Conservation (phyloP, 1,140 invertebrate species). For the Ceratina japonica region DNA sequence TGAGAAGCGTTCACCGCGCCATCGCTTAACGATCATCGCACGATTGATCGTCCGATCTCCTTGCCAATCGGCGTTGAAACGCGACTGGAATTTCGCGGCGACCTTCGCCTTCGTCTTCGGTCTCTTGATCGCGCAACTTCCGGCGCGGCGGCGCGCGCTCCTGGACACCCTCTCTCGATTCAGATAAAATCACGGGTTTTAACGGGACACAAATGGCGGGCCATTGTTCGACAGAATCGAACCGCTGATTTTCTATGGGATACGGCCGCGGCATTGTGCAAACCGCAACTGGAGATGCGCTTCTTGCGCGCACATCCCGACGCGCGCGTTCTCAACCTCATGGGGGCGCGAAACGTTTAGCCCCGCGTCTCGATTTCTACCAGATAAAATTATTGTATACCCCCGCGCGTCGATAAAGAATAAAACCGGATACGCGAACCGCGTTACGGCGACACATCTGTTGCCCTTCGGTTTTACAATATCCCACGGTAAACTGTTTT, state of each 20-base stretch:
- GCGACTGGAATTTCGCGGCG: constrained; percentile 42
- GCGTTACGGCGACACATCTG: constrained; percentile 33
- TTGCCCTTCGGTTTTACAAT: constrained; percentile 13
- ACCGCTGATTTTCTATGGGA: constrained; percentile 70
- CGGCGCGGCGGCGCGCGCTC: constrained; percentile 11
- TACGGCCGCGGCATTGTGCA: constrained; percentile 61
- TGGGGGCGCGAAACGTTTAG: constrained; percentile 44
- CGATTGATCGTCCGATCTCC: too few species aligned
- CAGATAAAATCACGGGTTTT: constrained; percentile 65
- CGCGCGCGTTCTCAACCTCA: constrained; percentile 47
- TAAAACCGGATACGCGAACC: constrained; percentile 6
- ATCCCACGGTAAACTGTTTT: constrained; percentile 26
- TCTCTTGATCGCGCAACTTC: constrained; percentile 31
- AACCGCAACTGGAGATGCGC: constrained; percentile 57
- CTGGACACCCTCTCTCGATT: constrained; percentile 43
- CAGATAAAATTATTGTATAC: constrained; percentile 59
- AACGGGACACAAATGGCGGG: constrained; percentile 59
- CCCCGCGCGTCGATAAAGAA: constrained; percentile 23
- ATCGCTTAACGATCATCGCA: too few species aligned
- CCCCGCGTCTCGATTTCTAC: constrained; percentile 55
- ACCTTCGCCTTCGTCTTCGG: constrained; percentile 27
- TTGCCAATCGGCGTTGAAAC: constrained; percentile 29
- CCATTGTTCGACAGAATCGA: constrained; percentile 66
- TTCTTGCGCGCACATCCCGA: constrained; percentile 36
- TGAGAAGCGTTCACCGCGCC: neutral